These are phyloP conservation scores for Hypomecis atomaria DNA, from an alignment of 2,888 invertebrate genomes.

Conservation along the genomic window DNA sequence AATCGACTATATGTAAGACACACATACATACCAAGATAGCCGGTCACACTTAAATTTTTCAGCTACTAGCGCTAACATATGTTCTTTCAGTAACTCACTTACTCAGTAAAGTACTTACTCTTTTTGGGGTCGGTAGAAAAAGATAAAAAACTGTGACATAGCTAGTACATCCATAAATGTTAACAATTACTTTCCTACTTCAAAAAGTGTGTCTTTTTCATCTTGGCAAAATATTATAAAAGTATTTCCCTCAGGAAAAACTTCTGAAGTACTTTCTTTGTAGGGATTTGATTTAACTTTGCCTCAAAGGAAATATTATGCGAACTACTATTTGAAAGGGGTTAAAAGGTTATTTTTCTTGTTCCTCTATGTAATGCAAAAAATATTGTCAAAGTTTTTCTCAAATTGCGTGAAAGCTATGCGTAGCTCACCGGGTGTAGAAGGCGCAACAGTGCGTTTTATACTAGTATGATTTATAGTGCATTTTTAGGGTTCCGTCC, in stretches of 20 bases:
- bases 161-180: background rate
- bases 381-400: background rate
- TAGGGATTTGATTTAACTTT: slow-evolving; percentile 24
- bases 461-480: too few species aligned
- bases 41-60: too few species aligned
- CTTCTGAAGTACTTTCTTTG: slow-evolving; percentile 13
- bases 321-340: slow-evolving; percentile 22
- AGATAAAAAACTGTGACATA: background rate
- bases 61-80: too few species aligned
- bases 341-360: slow-evolving; percentile 6
- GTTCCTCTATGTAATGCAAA: background rate
- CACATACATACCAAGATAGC: too few species aligned
- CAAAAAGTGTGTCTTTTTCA: slow-evolving; percentile 23
- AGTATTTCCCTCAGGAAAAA: slow-evolving; percentile 35
- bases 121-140: background rate
- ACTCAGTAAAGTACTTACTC: background rate
- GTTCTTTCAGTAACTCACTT: too few species aligned
- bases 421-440: too few species aligned
- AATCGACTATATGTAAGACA: too few species aligned
- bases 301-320: slow-evolving; percentile 22
- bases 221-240: slow-evolving; percentile 36
- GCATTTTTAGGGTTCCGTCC: too few species aligned
- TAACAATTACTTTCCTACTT: slow-evolving; percentile 13
- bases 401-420: background rate
- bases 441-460: too few species aligned